phyloP scores from a whole-genome alignment of 2,888 invertebrate species.

The Cantharis rufa region DNA sequence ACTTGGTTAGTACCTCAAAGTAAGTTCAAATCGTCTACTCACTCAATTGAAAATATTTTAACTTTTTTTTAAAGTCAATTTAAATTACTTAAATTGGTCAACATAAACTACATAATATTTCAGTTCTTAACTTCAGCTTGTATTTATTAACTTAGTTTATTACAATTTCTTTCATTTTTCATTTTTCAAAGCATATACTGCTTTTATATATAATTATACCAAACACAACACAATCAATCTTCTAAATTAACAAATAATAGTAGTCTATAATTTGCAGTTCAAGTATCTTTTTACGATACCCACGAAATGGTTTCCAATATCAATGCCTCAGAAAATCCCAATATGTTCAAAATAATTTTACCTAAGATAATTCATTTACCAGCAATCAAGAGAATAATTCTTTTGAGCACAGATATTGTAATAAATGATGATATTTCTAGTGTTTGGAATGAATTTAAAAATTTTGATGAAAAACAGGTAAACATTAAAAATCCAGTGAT shows the following conservation, averaged over 20 bases:
- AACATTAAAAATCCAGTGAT: neutral
- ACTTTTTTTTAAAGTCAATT: no score
- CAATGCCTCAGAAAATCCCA: neutral
- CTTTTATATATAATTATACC: no score
- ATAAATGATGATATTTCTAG: constrained; percentile 80
- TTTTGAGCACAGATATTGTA: constrained; percentile 85
- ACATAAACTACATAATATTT: no score
- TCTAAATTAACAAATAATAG: no score
- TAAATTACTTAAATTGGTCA: no score
- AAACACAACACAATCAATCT: no score
- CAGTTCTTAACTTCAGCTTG: no score
- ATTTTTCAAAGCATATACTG: no score
- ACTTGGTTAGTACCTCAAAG: constrained; percentile 87
- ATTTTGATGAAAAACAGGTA: constrained; percentile 73
- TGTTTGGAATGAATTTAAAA: constrained; percentile 77
- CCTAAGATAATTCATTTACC: constrained; percentile 27
- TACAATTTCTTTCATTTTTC: no score
- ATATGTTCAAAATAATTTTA: neutral
- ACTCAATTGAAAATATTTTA: no score
- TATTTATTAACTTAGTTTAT: no score
- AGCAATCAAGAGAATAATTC: constrained; percentile 70
- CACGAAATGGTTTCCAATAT: neutral
- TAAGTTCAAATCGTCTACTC: constrained; percentile 47
- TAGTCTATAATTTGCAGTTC: neutral
- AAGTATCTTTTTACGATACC: neutral